These are phyloP conservation scores for Zaprionus taronus DNA, from an alignment of 1,140 invertebrate genomes.

Conservation along the genomic window DNA sequence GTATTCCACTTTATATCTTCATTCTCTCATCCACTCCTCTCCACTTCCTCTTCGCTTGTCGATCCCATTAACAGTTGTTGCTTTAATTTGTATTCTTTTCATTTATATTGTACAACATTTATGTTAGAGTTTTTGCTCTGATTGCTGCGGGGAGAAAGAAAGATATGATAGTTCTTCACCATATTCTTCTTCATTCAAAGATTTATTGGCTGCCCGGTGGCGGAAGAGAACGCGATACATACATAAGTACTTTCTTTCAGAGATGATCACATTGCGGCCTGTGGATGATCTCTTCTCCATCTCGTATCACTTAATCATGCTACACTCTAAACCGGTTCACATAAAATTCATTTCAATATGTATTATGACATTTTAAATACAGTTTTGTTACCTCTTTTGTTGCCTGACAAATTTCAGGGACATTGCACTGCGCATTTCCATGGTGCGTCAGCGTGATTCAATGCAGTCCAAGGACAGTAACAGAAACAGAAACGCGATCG, in stretches of 20 bases:
- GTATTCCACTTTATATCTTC: constrained; percentile 6
- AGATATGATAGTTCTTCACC: constrained; percentile 37
- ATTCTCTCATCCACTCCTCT: constrained; percentile 17
- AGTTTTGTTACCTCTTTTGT: constrained; percentile 1
- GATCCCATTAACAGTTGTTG: constrained; percentile 57
- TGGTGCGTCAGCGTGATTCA: constrained; percentile 38
- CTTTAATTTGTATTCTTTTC: constrained; percentile 62
- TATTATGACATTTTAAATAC: not conserved
- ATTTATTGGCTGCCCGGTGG: not conserved
- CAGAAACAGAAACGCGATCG: constrained; percentile 8
- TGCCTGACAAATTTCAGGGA: constrained; percentile 7
- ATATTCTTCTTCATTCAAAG: constrained; percentile 19
- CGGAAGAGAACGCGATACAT: not conserved
- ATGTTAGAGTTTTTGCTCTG: constrained; percentile 49
- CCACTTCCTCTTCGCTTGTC: constrained; percentile 29
- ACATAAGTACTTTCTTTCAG: constrained; percentile 7
- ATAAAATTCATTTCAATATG: constrained; percentile 7
- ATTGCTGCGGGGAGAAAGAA: constrained; percentile 35
- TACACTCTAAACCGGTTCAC: not conserved
- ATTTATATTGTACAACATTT: constrained; percentile 31
- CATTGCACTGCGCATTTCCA: constrained; percentile 11
- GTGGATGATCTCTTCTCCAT: not conserved
- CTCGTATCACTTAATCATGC: not conserved
- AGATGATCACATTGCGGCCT: constrained; percentile 1
- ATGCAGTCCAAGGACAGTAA: constrained; percentile 32